Conservation (phyloP, 2,888 invertebrate species). For the Trissoscelio sp. region DNA sequence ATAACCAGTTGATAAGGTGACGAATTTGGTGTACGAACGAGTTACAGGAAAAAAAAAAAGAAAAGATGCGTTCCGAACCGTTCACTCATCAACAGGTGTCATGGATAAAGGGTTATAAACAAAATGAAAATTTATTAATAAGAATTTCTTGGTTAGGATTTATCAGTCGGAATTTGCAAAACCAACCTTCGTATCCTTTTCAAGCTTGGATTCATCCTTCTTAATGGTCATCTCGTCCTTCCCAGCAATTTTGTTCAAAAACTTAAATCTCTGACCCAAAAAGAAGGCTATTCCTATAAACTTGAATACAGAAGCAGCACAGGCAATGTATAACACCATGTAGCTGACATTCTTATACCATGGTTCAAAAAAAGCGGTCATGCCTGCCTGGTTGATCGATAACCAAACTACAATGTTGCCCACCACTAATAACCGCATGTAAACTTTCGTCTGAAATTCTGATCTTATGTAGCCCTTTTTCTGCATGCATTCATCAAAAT, state of each 20-base stretch:
- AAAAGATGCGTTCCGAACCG: too few relatives aligned
- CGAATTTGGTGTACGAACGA: too few relatives aligned
- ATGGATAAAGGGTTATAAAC: too few relatives aligned
- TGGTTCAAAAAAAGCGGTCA: constrained; percentile 75
- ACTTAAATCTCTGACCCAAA: constrained; percentile 77
- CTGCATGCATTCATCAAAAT: constrained; percentile 75
- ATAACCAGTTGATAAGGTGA: too few relatives aligned
- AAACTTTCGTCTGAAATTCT: constrained; percentile 64
- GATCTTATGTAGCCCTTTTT: constrained; percentile 74
- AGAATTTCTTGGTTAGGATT: too few relatives aligned
- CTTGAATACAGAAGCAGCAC: constrained; percentile 74
- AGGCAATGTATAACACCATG: constrained; percentile 75
- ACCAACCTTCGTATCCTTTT: constrained; percentile 62
- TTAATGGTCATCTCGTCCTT: constrained; percentile 60
- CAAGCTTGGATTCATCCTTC: constrained; percentile 43
- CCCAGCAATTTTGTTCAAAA: constrained; percentile 75
- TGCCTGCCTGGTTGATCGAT: constrained; percentile 74
- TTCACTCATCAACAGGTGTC: too few relatives aligned
- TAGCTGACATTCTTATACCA: constrained; percentile 76
- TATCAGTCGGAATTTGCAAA: too few relatives aligned
- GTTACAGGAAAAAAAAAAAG: too few relatives aligned
- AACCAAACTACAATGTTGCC: constrained; percentile 71
- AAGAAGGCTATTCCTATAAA: constrained; percentile 75
- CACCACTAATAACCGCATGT: constrained; percentile 71
- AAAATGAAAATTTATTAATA: too few relatives aligned